Evolutionary conservation across 2,888 invertebrate genomes (phyloP).

Genomic region (Ischnus inquisitorius): DNA sequence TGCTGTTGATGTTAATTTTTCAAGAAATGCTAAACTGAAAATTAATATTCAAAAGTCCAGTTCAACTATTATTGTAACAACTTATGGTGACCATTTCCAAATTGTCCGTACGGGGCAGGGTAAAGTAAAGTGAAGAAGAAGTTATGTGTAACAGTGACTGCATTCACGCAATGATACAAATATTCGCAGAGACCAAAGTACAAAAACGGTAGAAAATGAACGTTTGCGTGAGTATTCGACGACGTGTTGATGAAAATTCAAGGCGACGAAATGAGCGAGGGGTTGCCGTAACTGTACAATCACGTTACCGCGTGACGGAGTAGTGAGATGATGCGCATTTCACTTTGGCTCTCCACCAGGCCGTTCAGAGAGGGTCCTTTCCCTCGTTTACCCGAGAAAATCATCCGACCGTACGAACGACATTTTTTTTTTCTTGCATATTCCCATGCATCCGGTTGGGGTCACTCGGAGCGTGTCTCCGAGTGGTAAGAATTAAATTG

Average conservation of each 20-base stretch:
- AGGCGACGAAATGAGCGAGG: conserved; percentile 1
- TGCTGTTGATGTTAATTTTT: too few species aligned
- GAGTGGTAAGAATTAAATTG: conserved; percentile 35
- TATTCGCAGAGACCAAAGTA: not conserved
- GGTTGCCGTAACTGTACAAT: conserved; percentile 4
- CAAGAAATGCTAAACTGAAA: too few species aligned
- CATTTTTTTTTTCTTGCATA: conserved; percentile 24
- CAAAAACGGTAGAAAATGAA: not conserved
- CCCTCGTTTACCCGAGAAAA: conserved; percentile 51
- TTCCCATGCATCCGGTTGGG: conserved; percentile 40
- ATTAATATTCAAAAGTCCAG: too few species aligned
- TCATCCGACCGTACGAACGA: conserved; percentile 30
- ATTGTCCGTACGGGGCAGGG: too few species aligned
- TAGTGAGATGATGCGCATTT: conserved; percentile 30
- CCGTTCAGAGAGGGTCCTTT: conserved; percentile 39
- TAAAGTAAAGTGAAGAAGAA: too few species aligned
- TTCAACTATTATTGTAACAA: too few species aligned
- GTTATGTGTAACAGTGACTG: too few species aligned
- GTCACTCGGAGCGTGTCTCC: conserved; percentile 52
- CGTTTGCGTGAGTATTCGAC: not conserved
- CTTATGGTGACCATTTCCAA: too few species aligned
- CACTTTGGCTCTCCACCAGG: conserved; percentile 30
- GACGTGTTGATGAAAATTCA: not conserved
- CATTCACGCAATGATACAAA: not conserved
- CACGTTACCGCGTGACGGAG: not conserved